These are phyloP conservation scores for human (Homo sapiens) DNA, from an alignment of 2,113 vertebrate species.

Conservation along the genomic window DNA sequence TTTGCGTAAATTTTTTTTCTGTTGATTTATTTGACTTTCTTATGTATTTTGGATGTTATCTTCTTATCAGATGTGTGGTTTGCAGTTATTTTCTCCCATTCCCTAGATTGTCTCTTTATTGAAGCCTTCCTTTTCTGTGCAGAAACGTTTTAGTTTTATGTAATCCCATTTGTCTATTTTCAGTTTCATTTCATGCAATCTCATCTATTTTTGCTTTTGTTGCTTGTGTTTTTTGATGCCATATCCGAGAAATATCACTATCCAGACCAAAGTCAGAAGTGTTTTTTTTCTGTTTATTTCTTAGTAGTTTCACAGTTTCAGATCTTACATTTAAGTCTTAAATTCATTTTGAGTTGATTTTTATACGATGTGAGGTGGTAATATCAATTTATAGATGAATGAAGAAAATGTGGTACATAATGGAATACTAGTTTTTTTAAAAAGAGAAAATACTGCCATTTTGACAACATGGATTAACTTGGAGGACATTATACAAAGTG, in stretches of 20 bases:
- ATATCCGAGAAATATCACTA: neutral
- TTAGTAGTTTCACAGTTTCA: neutral
- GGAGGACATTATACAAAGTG: neutral
- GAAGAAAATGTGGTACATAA: neutral
- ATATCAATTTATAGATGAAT: neutral
- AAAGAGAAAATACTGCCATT: neutral
- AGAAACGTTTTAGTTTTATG: neutral
- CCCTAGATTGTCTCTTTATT: neutral
- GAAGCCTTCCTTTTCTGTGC: neutral
- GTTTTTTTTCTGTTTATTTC: too few relatives aligned
- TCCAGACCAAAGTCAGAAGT: accelerated
- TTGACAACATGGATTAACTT: neutral
- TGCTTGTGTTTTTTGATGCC: neutral
- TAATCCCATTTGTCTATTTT: neutral
- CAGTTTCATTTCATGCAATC: neutral
- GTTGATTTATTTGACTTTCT: neutral
- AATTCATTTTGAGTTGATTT: neutral
- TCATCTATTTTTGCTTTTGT: neutral
- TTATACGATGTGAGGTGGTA: neutral
- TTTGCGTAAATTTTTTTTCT: neutral
- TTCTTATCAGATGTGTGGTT: neutral
- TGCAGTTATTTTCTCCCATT: neutral
- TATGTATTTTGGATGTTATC: neutral
- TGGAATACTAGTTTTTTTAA: neutral
- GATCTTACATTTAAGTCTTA: neutral